phyloP scores from a whole-genome alignment of 2,113 vertebrate species.

The Suncus etruscus region DNA sequence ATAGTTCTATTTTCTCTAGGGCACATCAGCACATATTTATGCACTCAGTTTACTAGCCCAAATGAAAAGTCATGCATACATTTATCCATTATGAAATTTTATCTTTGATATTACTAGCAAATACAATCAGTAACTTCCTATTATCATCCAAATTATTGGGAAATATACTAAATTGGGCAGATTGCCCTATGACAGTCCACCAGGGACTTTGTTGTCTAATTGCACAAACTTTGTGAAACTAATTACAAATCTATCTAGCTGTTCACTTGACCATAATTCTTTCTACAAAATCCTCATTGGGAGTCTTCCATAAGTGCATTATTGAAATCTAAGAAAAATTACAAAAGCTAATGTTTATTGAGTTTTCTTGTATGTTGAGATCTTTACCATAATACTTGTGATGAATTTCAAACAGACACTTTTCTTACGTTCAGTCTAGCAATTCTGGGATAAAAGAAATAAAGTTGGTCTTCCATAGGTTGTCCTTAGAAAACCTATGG shows the following conservation, averaged over 20 bases:
- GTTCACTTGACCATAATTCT: background rate
- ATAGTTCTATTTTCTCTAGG: too few species aligned
- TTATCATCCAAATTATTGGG: constrained; percentile 15
- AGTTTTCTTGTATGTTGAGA: background rate
- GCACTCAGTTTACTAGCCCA: background rate
- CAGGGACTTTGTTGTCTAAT: background rate
- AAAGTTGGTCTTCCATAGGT: background rate
- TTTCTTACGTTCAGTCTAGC: background rate
- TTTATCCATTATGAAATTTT: constrained; percentile 30
- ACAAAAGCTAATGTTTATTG: background rate
- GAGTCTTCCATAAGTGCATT: background rate
- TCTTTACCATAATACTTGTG: background rate
- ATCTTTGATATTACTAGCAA: constrained; percentile 18
- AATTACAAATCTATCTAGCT: constrained; percentile 9
- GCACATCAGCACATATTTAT: too few species aligned
- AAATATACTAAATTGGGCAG: constrained; percentile 2
- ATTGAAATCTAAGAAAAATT: background rate
- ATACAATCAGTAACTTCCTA: constrained; percentile 11
- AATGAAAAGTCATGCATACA: background rate
- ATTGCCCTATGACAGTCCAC: background rate
- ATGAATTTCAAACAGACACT: background rate
- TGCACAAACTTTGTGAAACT: background rate
- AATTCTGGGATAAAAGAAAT: constrained; percentile 27
- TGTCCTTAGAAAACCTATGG: background rate
- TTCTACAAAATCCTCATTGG: background rate